Conservation (phyloP, 2,113 vertebrate genomes). For the Panthera tigris region DNA sequence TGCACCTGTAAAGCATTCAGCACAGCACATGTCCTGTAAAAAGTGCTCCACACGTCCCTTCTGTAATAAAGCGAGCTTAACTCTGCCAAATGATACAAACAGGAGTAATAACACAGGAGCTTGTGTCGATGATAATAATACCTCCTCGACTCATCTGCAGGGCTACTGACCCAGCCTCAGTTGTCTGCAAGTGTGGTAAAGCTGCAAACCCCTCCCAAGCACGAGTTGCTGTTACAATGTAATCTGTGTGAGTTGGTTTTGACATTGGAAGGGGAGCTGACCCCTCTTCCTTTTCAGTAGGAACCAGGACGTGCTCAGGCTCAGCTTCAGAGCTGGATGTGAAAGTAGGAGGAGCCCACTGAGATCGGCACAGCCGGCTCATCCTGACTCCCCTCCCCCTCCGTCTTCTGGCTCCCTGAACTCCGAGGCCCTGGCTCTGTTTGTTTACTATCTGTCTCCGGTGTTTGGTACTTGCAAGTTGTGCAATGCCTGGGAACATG, state of each 20-base stretch:
- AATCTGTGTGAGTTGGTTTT: not conserved
- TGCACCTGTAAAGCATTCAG: not conserved
- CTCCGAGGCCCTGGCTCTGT: not conserved
- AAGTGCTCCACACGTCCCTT: not conserved
- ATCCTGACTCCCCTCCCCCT: not conserved
- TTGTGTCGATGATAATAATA: not conserved
- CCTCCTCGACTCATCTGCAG: not conserved
- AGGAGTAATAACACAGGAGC: not conserved
- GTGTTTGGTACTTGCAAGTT: not conserved
- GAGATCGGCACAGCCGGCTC: not conserved
- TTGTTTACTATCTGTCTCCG: slow-evolving; percentile 32
- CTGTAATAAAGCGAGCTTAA: not conserved
- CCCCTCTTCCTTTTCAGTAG: not conserved
- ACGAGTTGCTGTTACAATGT: not conserved
- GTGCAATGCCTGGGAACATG: not conserved
- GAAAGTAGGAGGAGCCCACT: not conserved
- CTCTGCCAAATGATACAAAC: not conserved
- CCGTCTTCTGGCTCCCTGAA: not conserved
- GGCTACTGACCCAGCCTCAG: not conserved
- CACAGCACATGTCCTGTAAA: rapidly evolving
- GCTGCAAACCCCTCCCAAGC: not conserved
- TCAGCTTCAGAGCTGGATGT: not conserved
- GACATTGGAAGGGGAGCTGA: not conserved
- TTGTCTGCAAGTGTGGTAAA: not conserved
- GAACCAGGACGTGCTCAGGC: not conserved